Evolutionary conservation across 1,140 invertebrate genomes (phyloP).

Genomic region (Philopotamus ludificatus): DNA sequence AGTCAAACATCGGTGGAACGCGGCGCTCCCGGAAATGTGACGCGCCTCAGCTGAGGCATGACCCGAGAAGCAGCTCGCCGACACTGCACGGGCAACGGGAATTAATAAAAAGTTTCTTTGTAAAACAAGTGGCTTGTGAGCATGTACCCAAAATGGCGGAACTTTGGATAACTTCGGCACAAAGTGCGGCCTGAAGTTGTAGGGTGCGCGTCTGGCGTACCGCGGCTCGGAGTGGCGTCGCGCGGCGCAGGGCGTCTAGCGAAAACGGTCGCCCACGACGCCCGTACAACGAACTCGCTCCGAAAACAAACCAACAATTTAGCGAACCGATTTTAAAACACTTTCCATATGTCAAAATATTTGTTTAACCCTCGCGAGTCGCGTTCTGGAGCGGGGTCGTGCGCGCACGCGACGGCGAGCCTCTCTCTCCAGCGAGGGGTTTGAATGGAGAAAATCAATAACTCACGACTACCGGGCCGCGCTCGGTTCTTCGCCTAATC

Average conservation of each 20-base stretch:
- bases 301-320: neutral
- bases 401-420: conserved; percentile 48
- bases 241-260: no score
- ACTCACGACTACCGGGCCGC: conserved; percentile 54
- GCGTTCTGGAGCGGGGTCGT: conserved; percentile 11
- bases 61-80: conserved; percentile 58
- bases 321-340: neutral
- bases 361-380: neutral
- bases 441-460: conserved; percentile 59
- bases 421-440: conserved; percentile 52
- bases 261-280: conserved; percentile 8
- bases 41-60: conserved; percentile 42
- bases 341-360: neutral
- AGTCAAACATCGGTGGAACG: conserved; percentile 54
- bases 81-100: conserved; percentile 57
- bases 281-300: neutral
- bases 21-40: conserved; percentile 45
- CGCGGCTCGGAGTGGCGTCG: conserved; percentile 45
- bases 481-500: conserved; percentile 35
- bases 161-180: conserved; percentile 60
- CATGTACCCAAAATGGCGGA: conserved; percentile 61
- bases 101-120: conserved; percentile 62
- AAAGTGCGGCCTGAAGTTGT: conserved; percentile 55
- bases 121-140: conserved; percentile 60
- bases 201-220: conserved; percentile 49